A percentile compares a stretch with the other conserved stretches of the same genome.
Conservation (phyloP, 2,888 invertebrate genomes). For the Baccha elongata region DNA sequence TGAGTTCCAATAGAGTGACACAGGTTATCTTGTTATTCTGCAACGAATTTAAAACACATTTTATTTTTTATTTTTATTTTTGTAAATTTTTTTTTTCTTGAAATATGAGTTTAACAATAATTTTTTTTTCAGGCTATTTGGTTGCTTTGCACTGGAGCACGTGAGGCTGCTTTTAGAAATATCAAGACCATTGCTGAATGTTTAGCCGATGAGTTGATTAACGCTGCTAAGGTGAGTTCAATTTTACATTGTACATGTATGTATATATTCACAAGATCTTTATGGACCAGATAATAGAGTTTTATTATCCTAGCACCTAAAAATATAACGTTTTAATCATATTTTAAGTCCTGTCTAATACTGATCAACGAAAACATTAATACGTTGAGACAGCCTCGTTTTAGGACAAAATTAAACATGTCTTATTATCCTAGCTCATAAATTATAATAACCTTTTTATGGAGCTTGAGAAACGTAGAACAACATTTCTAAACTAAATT, state of each 20-base stretch:
- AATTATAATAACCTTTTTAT: background rate
- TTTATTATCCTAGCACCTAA: slow-evolving; percentile 58
- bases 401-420: slow-evolving; percentile 8
- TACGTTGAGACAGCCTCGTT: slow-evolving; percentile 41
- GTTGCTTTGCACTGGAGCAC: slow-evolving; percentile 98
- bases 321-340: background rate
- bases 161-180: slow-evolving; percentile 99
- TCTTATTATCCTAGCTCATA: slow-evolving; percentile 24
- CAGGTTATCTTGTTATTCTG: background rate
- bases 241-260: too few species aligned
- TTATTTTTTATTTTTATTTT: background rate
- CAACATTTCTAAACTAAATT: slow-evolving; percentile 9
- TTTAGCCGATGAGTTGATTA: slow-evolving; percentile 99
- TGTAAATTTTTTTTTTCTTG: background rate
- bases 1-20: slow-evolving; percentile 16
- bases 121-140: slow-evolving; percentile 91
- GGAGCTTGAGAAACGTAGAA: slow-evolving; percentile 39
- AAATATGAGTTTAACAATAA: background rate
- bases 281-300: slow-evolving; percentile 78
- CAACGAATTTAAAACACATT: slow-evolving; percentile 18
- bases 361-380: slow-evolving; percentile 75
- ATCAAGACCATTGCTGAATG: slow-evolving; percentile 99
- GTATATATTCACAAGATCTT: too few species aligned
- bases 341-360: background rate
- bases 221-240: slow-evolving; percentile 94